These are phyloP conservation scores for Ranitomeya imitator DNA, from an alignment of 2,113 vertebrate species.

Conservation along the genomic window DNA sequence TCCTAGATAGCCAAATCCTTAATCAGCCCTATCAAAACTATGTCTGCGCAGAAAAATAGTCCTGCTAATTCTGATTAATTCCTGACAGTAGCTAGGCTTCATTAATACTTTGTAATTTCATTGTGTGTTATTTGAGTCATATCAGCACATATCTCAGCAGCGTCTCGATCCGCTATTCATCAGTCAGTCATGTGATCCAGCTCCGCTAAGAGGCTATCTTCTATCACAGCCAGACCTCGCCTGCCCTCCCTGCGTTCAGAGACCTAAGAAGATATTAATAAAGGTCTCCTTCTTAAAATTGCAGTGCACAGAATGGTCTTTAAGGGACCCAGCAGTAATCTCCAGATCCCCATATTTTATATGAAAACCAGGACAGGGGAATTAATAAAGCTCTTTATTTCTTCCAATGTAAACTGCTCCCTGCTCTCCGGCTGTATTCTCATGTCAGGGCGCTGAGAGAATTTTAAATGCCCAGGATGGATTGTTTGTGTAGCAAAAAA, in stretches of 20 bases:
- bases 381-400: conserved; percentile 81
- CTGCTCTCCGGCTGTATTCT: conserved; percentile 80
- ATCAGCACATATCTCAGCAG: conserved; percentile 79
- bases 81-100: conserved; percentile 78
- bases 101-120: conserved; percentile 86
- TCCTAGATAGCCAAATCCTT: conserved; percentile 79
- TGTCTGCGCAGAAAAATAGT: conserved; percentile 76
- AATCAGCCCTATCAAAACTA: conserved; percentile 80
- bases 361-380: conserved; percentile 84
- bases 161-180: conserved; percentile 76
- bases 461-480: conserved; percentile 89
- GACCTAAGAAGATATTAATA: conserved; percentile 88
- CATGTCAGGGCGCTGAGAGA: conserved; percentile 82
- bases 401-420: conserved; percentile 78
- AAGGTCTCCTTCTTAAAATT: conserved; percentile 84
- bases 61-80: conserved; percentile 82
- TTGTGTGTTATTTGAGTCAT: conserved; percentile 83
- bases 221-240: conserved; percentile 79
- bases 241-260: conserved; percentile 77
- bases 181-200: conserved; percentile 76
- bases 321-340: conserved; percentile 87
- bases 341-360: conserved; percentile 85
- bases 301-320: conserved; percentile 84
- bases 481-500: conserved; percentile 88
- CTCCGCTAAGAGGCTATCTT: conserved; percentile 78